Evolutionary conservation across 2,888 invertebrate species (phyloP).

Genomic region (Dynastes hyllus): DNA sequence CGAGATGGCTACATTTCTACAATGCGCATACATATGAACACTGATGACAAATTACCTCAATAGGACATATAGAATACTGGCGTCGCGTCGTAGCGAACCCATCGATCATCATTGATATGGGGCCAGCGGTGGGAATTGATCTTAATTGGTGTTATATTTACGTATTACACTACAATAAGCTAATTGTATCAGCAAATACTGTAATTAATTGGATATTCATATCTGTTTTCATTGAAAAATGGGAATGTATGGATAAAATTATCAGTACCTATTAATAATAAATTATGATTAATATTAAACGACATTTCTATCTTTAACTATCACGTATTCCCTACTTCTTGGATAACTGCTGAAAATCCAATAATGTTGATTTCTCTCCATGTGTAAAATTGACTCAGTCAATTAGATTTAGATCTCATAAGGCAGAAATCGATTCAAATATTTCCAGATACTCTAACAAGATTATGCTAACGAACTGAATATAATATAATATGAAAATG

Average conservation of each 20-base stretch:
- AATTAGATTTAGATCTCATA: neutral
- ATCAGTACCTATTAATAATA: no score
- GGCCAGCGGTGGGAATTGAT: neutral
- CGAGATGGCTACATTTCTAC: neutral
- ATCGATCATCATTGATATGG: conserved; percentile 18
- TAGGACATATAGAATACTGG: neutral
- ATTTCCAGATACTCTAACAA: conserved; percentile 8
- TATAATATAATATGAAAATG: neutral
- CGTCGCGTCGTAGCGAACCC: neutral
- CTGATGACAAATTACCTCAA: neutral
- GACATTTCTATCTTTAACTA: no score
- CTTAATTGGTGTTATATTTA: conserved; percentile 8
- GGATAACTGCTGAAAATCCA: no score
- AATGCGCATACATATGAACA: neutral
- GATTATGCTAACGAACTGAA: conserved; percentile 9
- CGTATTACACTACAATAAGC: neutral
- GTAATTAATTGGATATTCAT: neutral
- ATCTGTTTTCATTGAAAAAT: neutral
- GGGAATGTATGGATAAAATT: no score
- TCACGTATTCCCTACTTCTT: no score
- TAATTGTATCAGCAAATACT: neutral
- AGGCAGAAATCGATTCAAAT: neutral
- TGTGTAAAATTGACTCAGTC: neutral
- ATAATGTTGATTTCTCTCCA: no score
- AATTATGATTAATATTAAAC: no score